phyloP scores from a whole-genome alignment of 2,888 invertebrate genomes.

The Lamellibrachia satsuma region DNA sequence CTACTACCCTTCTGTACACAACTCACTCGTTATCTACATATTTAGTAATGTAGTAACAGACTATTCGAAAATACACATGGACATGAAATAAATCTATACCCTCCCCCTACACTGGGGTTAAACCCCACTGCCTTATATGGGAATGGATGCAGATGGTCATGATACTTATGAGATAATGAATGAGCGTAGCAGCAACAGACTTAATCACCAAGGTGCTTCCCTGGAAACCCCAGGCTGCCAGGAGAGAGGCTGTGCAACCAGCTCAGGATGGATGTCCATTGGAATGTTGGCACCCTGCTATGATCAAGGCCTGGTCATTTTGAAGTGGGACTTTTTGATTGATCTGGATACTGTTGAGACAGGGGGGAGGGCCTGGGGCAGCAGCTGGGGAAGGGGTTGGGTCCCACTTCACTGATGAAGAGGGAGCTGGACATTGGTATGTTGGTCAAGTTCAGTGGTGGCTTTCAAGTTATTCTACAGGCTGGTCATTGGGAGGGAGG shows the following conservation, averaged over 20 bases:
- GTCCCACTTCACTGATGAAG: not conserved
- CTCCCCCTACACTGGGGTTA: not conserved
- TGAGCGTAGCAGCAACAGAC: not conserved
- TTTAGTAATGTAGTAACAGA: not conserved
- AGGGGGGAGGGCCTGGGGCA: not conserved
- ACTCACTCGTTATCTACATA: too few relatives aligned
- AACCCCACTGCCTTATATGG: not conserved
- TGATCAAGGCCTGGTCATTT: not conserved
- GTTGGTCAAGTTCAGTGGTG: not conserved
- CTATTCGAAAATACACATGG: not conserved
- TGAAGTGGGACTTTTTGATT: not conserved
- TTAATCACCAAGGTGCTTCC: not conserved
- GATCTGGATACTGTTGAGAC: not conserved
- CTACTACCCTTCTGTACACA: too few relatives aligned
- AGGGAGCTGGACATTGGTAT: not conserved
- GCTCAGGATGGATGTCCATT: not conserved
- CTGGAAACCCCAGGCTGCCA: not conserved
- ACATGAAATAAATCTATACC: not conserved
- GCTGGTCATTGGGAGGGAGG: too few relatives aligned
- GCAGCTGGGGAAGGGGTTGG: not conserved
- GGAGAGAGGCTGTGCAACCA: not conserved
- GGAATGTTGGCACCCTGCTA: not conserved
- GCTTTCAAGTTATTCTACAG: not conserved
- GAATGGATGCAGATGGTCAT: not conserved
- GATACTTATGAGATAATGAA: constrained; percentile 17